Percentiles rank a stretch among this genome's conserved stretches.
Conservation (phyloP, 2,113 vertebrate genomes). For the Verasper variegatus region DNA sequence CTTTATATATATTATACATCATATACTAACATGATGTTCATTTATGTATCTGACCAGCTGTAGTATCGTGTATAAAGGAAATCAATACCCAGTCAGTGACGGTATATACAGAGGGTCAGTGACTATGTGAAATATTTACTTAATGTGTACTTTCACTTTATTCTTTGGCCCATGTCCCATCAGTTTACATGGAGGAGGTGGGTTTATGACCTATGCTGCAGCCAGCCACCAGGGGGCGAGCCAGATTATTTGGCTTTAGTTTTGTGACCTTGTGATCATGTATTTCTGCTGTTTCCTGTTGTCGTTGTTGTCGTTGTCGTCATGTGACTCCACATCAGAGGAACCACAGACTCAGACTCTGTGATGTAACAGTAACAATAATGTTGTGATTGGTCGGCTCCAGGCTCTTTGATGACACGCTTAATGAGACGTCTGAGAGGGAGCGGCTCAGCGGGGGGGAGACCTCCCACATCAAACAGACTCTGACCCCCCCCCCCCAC, state of each 20-base stretch:
- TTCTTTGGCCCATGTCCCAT: no score
- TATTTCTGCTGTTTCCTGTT: conserved; percentile 78
- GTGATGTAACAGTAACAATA: conserved; percentile 95
- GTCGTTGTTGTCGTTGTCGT: conserved; percentile 65
- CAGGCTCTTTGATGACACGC: conserved; percentile 97
- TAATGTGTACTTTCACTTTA: no score
- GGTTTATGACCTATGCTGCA: not conserved
- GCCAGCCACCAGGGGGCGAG: no score
- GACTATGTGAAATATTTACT: no score
- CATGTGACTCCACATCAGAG: conserved; percentile 36
- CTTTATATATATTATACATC: no score
- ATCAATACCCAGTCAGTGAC: no score
- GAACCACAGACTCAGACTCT: conserved; percentile 63
- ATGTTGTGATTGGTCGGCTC: conserved; percentile 93
- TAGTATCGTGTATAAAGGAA: no score
- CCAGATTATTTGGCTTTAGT: no score
- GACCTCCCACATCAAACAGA: conserved; percentile 99
- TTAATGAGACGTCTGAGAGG: conserved; percentile 94
- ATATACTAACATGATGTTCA: no score
- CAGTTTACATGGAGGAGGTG: not conserved
- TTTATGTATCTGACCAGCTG: no score
- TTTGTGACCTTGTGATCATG: no score
- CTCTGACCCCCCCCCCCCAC: conserved; percentile 13
- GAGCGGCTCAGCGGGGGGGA: conserved; percentile 88
- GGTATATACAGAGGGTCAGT: no score